Base-by-base conservation (phyloP, 2,797 vertebrate species). In the Carapus acus region DNA sequence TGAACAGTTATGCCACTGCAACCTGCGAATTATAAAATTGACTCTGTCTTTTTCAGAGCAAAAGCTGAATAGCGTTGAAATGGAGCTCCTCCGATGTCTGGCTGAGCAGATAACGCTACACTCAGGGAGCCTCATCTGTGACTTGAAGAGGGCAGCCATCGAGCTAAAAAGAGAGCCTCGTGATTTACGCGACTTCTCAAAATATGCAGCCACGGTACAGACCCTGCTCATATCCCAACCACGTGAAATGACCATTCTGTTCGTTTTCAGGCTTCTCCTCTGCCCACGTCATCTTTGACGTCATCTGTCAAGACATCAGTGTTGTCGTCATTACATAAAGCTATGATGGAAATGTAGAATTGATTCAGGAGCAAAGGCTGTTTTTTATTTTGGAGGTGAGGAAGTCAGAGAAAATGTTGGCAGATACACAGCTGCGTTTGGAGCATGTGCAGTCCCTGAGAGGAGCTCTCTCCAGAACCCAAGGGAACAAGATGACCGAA, bases 121-220 rank as follows among this genome's bases (percentile, higher is more conserved):
- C 13, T 85, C 86, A 15, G 66, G 85, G 40, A 67, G 22, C 1
- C 60, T 94, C 2, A 51, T 83, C 13, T 72, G 57, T 1, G 80
- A 91, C 50, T 57, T 95, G 61, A 78, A 76, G 11, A 72, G 15
- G 5, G 69, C 69, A 14, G 41, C 81, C 6, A 57, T 76, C 17
- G 63, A 78, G 39, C 85, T 93, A 18, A 62, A 71, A 39, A 58
- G 19, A 1, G 76, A 88, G 37, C 83, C 69, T 1, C 50, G 54
- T 1, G 83, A 87, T 47, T 59, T 89, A 41, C 55, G 73, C 0
- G 41, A 78, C 18, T 81, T 91, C 18, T 80, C 86, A 24, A 66
- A 57, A 50, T 91, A 88, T 44, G 79, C 83, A 20, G 58, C 79
- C 22, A 77, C 65, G 90, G 93, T 93, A 83, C 6, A 63, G 16